Evolutionary conservation across 1,140 invertebrate genomes (phyloP), one percentile per base, ranked within the genome.

Genomic region (Babylonia areolata): DNA sequence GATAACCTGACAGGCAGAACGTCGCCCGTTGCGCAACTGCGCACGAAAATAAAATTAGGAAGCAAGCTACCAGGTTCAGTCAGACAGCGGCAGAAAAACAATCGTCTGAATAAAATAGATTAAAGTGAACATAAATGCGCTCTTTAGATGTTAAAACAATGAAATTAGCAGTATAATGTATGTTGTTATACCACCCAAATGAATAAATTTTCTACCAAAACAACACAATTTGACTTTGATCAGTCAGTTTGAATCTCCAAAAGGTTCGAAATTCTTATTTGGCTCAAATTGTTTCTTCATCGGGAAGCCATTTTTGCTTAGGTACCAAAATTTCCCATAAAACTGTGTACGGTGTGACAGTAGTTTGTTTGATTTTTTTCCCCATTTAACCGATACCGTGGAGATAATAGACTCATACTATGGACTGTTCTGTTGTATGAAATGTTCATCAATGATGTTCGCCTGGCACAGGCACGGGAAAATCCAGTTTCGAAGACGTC

Each of bases 251-350:
- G n/a, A n/a, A n/a, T n/a, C n/a, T n/a, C 58, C 58, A 64, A 64
- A 64, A 6, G 28, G 58, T 64, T 5, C 12, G 28, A 0, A 23
- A n/a, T 64, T 64, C 58, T 64, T 23, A 64, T 64, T 64, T n/a
- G 58, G 58, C 58, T 23, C 58, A 23, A 64, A 64, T 64, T 5
- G 58, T 64, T 64, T 23, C 5, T 64, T 64, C 58, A 64, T 64
- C 58, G 23, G 58, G 58, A 64, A 64, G 58, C 58, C 58, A 64
- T 64, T 64, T 64, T 64, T 64, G 58, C 58, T 64, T 64, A 23
- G 58, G 58, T 64, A 64, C 58, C 28, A 64, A 64, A 64, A 28
- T 64, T 64, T 23, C 28, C 28, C 5, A 64, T n/a, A 23, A 64
- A 64, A 64, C 28, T 64, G 58, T 64, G 58, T 64, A 64, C 58